phyloP scores from a whole-genome alignment of 2,113 vertebrate species.

The Urocolius indicus region DNA sequence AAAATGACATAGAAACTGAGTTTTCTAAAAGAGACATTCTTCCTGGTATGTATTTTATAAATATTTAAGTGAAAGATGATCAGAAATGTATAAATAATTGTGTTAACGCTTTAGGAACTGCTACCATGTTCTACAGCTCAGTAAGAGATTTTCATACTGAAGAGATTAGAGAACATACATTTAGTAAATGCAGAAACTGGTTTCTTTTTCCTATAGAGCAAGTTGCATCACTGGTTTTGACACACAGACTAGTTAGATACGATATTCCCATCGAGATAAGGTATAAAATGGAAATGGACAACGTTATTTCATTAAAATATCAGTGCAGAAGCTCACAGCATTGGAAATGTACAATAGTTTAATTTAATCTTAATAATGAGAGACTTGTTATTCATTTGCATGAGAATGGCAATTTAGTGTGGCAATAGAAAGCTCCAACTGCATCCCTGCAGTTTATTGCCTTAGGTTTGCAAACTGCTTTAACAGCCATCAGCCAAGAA shows the following conservation, averaged over 20 bases:
- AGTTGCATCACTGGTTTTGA: background rate
- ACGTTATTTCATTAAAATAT: conserved; percentile 29
- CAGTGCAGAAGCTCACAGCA: conserved; percentile 38
- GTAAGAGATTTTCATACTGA: conserved; percentile 47
- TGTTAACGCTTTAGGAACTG: conserved; percentile 45
- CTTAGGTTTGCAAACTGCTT: conserved; percentile 86
- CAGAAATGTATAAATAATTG: conserved; percentile 62
- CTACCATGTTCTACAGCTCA: background rate
- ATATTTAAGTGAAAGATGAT: conserved; percentile 69
- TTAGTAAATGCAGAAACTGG: background rate
- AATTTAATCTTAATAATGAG: conserved; percentile 70
- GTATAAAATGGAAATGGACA: background rate
- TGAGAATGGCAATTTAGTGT: conserved; percentile 79
- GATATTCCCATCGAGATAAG: background rate
- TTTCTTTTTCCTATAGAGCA: background rate
- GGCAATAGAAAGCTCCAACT: conserved; percentile 61
- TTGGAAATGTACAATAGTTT: conserved; percentile 22
- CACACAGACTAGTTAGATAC: background rate
- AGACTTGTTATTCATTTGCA: conserved; percentile 73
- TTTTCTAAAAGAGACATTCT: conserved; percentile 56
- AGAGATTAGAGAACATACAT: conserved; percentile 45
- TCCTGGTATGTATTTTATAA: conserved; percentile 63
- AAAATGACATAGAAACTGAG: conserved; percentile 49
- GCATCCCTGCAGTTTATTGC: conserved; percentile 79
- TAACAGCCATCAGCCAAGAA: conserved; percentile 88